phyloP scores from a whole-genome alignment of 2,888 invertebrate species.

The Scaptomyza parva region DNA sequence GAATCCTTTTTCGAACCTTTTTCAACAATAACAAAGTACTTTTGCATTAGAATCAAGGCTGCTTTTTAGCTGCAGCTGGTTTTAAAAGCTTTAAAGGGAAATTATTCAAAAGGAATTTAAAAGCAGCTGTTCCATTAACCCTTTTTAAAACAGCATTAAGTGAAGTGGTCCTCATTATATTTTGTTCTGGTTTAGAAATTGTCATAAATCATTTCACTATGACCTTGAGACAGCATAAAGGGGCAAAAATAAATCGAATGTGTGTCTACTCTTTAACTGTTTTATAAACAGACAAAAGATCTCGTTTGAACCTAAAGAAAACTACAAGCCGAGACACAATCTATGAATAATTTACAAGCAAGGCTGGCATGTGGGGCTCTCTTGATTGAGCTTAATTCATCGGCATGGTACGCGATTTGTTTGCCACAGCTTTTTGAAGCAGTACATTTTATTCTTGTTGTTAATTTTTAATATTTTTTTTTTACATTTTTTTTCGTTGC shows the following conservation, averaged over 20 bases:
- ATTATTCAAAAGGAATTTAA: neutral
- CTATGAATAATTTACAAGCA: slow-evolving; percentile 36
- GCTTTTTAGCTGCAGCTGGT: neutral
- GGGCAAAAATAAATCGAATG: neutral
- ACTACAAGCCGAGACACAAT: slow-evolving; percentile 13
- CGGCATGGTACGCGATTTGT: slow-evolving; percentile 70
- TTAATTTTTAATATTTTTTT: slow-evolving; percentile 10
- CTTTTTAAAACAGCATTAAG: neutral
- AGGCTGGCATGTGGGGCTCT: slow-evolving; percentile 16
- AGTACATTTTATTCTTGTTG: slow-evolving; percentile 18
- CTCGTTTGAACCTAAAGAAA: slow-evolving; percentile 35
- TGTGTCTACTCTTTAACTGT: slow-evolving; percentile 38
- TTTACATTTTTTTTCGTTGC: slow-evolving; percentile 43
- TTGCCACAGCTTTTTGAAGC: slow-evolving; percentile 29
- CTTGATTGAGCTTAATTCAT: slow-evolving; percentile 77
- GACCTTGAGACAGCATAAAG: slow-evolving; percentile 53
- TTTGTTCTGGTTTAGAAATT: slow-evolving; percentile 56
- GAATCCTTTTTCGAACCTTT: slow-evolving; percentile 23
- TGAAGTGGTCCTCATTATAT: slow-evolving; percentile 30
- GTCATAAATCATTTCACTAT: slow-evolving; percentile 58
- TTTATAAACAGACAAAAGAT: slow-evolving; percentile 34
- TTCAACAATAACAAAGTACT: neutral
- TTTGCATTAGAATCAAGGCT: slow-evolving; percentile 1
- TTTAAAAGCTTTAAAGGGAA: neutral
- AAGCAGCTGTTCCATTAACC: slow-evolving; percentile 15